Evolutionary conservation across 2,888 invertebrate genomes (phyloP), one percentile per base, ranked within the genome.

Genomic region (Perizoma affinitatum): DNA sequence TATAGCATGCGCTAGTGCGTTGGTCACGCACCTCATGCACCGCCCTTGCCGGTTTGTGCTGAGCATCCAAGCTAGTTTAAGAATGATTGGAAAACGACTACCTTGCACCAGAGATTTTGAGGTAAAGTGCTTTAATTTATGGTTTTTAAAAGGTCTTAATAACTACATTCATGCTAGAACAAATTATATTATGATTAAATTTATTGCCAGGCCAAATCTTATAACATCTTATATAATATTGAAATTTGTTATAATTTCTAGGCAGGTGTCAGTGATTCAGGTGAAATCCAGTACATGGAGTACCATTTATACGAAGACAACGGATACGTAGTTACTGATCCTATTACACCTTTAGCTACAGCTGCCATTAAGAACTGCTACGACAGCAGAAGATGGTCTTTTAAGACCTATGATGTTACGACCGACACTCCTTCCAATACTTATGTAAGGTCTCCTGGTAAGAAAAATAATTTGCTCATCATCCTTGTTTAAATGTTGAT

Each of bases 41-140:
- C 90, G 94, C 51, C 96, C 97, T 0, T 95, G 96, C 0, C 93
- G 96, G 33, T 93, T 97, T 59, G 93, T 95, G 0, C 83, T 96
- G 84, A 92, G 95, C 33, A 88, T 97, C 57, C 95, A 95, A 73
- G 94, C 95, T 22, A 96, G 95, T 74, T 95, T 97, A 94, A 92
- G 93, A 50, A 86, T 94, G 4, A 73, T 95, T 0, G 97, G 97
- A 1, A 96, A 95, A 77, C 89, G 97, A 33, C 84, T 90, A 58
- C 93, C 96, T 0, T 88, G 92, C 50, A 92, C 90, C 5, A 85
- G 92, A 5, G 94, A 95, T 63, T 97, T 96, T 77, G 95, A 96
- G 78, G 94, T 95, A 67, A 69, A 62, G 57, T 10, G 4, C 6
- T 35, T n/a, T 35, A 38, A 33, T 61, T 45, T 9, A 44, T 44